Evolutionary conservation across 2,797 vertebrate genomes (phyloP), one percentile per base, ranked within the genome.

Genomic region (Poecilia picta): DNA sequence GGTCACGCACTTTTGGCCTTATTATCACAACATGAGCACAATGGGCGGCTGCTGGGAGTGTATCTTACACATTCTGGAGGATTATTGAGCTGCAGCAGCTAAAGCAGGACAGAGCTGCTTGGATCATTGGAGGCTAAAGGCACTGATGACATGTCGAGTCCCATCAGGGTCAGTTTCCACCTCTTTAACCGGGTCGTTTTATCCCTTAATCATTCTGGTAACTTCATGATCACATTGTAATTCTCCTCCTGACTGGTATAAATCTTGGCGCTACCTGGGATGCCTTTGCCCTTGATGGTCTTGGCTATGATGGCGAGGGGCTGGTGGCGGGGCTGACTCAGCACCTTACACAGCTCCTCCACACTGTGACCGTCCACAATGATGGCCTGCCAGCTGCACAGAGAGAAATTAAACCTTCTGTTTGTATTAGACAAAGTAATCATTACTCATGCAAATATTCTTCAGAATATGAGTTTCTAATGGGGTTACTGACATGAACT

Each of bases 281-380:
- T 98, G 71, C 97, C 97, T 83, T 96, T 97, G 85, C 97, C 97
- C 92, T 98, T 98, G 79, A 96, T 96, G 49, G 97, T 98, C 93
- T 97, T 98, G 84, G 97, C 97, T 16, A 98, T 97, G 93, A 98
- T 94, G 76, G 96, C 97, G 0, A 96, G 96, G 1, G 97, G 97
- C 89, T 98, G 97, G 83, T 98, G 96, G 84, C 96, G 96, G 51
- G 96, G 95, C 89, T 97, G 96, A 86, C 95, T 95, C 41, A 98
- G 96, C 74, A 97, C 97, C 89, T 98, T 98, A 87, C 97, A 98
- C 72, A 98, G 92, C 81, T 98, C 97, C 81, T 98, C 97, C 91
- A 98, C 97, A 0, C 97, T 98, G 95, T 98, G 97, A 25, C 97
- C 97, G 13, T 98, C 97, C 75, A 98, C 97, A 0, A 98, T 95